Evolutionary conservation across 2,113 vertebrate genomes (phyloP), one percentile per base, ranked within the genome.

Genomic region (Pomatostomus ruficeps): DNA sequence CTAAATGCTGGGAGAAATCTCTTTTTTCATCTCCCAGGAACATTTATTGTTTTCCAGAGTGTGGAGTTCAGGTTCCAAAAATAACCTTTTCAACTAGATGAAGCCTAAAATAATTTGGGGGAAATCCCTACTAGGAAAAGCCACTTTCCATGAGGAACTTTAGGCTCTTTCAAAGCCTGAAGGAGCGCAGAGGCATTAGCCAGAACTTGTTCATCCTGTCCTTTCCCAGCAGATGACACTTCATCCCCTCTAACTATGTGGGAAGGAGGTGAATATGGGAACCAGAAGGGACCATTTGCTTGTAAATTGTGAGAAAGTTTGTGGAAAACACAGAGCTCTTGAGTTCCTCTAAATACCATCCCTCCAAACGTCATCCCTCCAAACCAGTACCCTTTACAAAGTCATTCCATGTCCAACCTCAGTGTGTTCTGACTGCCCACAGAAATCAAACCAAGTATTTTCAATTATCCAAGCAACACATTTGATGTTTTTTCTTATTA

Each of bases 141-240:
- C 20, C 36, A 26, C 65, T 85, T 86, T 55, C 48, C 33, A 14
- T 4, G 20, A 90, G 86, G 28, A 74, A 66, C 24, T 35, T 45
- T 1, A 75, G 18, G 28, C 78, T 68, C 78, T 78, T 85, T 78
- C n/a, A 70, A 65, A 90, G 70, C 59, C 45, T 33, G 6, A 35
- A 78, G 65, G 17, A 68, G 33, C 7, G 38, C 22, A 29, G 8
- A 77, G 52, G 54, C 21, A 19, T 42, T 17, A 45, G 54, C 28
- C 12, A 63, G 66, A 88, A 95, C 96, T 84, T 35, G 93, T 80
- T 86, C 22, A 38, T 92, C 89, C 90, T 72, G 92, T 91, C 91
- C 75, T 65, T 36, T 85, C 72, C 15, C 58, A 83, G 90, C 63
- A 90, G 80, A 48, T 70, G 78, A 86, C 40, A 36, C 52, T 49